Evolutionary conservation across 2,113 vertebrate species (phyloP).

Genomic region (Catharus fuscescens): DNA sequence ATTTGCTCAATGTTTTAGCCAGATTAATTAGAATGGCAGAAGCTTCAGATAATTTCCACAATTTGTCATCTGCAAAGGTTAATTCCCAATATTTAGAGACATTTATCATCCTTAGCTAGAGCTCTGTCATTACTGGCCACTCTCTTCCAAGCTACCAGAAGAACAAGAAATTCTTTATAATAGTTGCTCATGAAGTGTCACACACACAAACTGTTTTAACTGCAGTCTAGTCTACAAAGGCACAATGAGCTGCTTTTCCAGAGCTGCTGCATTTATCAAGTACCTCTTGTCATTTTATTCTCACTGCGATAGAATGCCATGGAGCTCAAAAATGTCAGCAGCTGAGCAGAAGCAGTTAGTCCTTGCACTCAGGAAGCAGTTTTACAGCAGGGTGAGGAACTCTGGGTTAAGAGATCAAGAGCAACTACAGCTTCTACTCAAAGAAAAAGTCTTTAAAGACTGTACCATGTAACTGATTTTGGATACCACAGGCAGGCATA

Average conservation of each 20-base stretch:
- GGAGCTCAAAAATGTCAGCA: conserved; percentile 36
- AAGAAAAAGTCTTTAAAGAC: conserved; percentile 18
- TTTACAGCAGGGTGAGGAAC: conserved; percentile 43
- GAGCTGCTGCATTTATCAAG: conserved; percentile 11
- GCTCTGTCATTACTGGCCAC: background rate
- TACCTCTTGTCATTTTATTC: conserved; percentile 15
- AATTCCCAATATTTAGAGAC: conserved; percentile 9
- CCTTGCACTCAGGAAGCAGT: conserved; percentile 21
- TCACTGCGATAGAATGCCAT: background rate
- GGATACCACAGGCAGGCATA: background rate
- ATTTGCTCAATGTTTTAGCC: background rate
- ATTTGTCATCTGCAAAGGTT: conserved; percentile 51
- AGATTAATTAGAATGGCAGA: conserved; percentile 47
- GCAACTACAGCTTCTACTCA: conserved; percentile 16
- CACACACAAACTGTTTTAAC: background rate
- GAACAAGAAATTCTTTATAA: background rate
- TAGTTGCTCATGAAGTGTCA: background rate
- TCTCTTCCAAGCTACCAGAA: background rate
- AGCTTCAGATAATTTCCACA: background rate
- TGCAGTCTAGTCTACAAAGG: conserved; percentile 27
- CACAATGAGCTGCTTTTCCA: conserved; percentile 11
- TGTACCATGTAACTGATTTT: background rate
- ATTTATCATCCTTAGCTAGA: conserved; percentile 6
- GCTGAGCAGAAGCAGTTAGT: conserved; percentile 19
- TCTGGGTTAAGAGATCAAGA: conserved; percentile 46